Percentiles rank a stretch among this genome's conserved stretches.
Evolutionary conservation across 2,113 vertebrate genomes (phyloP).

Genomic region (Phrynosoma platyrhinos): DNA sequence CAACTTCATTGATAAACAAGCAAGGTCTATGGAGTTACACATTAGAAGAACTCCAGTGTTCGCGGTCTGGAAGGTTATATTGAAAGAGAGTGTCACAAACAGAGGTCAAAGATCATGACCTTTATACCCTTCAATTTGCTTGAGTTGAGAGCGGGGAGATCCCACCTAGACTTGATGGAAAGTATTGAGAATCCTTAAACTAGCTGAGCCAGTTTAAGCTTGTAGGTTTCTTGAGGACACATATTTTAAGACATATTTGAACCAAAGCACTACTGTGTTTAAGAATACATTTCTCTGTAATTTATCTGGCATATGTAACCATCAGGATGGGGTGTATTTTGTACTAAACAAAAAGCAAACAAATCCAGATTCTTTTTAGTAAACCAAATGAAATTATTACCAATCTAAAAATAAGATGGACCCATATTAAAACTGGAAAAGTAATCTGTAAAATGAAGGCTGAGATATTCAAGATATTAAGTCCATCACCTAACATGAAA

Average conservation of each 20-base stretch:
- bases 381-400: too few species aligned
- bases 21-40: slow-evolving; percentile 3
- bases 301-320: neutral
- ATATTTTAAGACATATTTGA: neutral
- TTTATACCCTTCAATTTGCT: slow-evolving; percentile 23
- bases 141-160: neutral
- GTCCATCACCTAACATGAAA: neutral
- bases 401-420: neutral
- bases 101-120: slow-evolving; percentile 22
- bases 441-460: neutral
- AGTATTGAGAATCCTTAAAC: neutral
- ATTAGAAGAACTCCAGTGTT: slow-evolving; percentile 13
- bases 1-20: slow-evolving; percentile 23
- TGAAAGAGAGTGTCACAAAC: slow-evolving; percentile 24
- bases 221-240: neutral
- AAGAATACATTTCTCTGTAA: rapidly evolving
- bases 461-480: neutral
- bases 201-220: neutral
- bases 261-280: neutral
- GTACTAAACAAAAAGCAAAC: neutral
- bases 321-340: neutral
- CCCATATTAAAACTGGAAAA: neutral
- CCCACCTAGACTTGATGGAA: slow-evolving; percentile 3
- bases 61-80: neutral
- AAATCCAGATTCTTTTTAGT: neutral